phyloP scores from a whole-genome alignment of 2,113 vertebrate genomes.

The Pachyramphus minor region DNA sequence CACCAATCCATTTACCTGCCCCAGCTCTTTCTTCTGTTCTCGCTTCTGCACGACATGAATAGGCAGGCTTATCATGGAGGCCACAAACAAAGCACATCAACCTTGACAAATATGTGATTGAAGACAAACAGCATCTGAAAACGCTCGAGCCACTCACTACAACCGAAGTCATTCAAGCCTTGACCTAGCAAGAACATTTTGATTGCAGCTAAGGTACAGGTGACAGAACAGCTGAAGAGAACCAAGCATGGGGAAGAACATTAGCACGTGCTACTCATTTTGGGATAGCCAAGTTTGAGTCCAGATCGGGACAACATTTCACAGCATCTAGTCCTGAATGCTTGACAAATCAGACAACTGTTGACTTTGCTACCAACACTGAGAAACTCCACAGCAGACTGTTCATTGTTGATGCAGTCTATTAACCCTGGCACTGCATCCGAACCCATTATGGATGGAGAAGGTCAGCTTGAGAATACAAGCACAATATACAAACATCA shows the following conservation, averaged over 20 bases:
- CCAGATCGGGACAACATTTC: background rate
- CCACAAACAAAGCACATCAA: constrained; percentile 64
- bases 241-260: background rate
- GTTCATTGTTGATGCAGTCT: background rate
- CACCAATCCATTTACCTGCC: constrained; percentile 91
- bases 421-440: background rate
- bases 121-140: constrained; percentile 54
- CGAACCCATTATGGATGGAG: background rate
- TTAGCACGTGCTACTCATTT: background rate
- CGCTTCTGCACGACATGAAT: constrained; percentile 81
- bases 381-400: background rate
- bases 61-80: constrained; percentile 50
- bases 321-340: background rate
- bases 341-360: background rate
- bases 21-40: constrained; percentile 91
- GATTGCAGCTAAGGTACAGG: background rate
- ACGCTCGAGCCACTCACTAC: constrained; percentile 6
- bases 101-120: constrained; percentile 48
- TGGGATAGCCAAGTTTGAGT: background rate
- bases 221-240: background rate
- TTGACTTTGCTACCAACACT: background rate
- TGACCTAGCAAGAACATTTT: background rate
- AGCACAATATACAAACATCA: background rate
- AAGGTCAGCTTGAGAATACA: background rate
- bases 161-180: background rate